Base-by-base conservation (phyloP, 1,140 invertebrate species). In the Camponotus vicinus region DNA sequence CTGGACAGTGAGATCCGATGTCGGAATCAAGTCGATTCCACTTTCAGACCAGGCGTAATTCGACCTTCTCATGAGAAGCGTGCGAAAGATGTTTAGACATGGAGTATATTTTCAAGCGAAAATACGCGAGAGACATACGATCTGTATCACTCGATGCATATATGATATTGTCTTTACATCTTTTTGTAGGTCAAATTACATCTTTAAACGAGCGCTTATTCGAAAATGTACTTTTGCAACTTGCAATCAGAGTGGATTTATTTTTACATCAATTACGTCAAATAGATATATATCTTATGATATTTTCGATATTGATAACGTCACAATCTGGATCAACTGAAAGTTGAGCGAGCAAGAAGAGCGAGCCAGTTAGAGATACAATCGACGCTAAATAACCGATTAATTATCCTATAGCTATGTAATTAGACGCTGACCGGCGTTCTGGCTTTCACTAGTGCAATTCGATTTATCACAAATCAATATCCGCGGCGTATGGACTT, bases 391-490 rank as follows among this genome's bases (percentile, higher is more conserved):
- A 75, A 32, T 75, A 83, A 73, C 57, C 40, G 69, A 75, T 75
- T 83, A 83, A 63, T 83, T 83, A 83, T 83, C 75, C n/a, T 21
- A 21, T 21, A 21, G 27, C n/a, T 11, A 18, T 37, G 55, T 83
- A 75, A 83, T 83, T 83, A 83, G 79, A 83, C 32, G 69, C 40
- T n/a, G 52, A 69, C 15, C 34, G 34, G 66, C 49, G n/a, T 7
- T 42, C 32, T 21, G 32, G 69, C 37, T 82, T 70, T 82, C 18
- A 67, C 9, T 42, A 34, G 66, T 34, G 79, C 79, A 45, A 82
- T 83, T 83, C 69, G 61, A 83, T 83, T 83, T 75, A 75, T 83
- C 67, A 37, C 55, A 40, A 82, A 82, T 82, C 79, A 75, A 83
- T 75, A 83, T 75, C 69, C 79, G 55, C 69, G 55, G 57, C 55